Percentiles rank a stretch among this genome's conserved stretches.
phyloP scores from a whole-genome alignment of 2,113 vertebrate species.

The Anthoscopus minutus region DNA sequence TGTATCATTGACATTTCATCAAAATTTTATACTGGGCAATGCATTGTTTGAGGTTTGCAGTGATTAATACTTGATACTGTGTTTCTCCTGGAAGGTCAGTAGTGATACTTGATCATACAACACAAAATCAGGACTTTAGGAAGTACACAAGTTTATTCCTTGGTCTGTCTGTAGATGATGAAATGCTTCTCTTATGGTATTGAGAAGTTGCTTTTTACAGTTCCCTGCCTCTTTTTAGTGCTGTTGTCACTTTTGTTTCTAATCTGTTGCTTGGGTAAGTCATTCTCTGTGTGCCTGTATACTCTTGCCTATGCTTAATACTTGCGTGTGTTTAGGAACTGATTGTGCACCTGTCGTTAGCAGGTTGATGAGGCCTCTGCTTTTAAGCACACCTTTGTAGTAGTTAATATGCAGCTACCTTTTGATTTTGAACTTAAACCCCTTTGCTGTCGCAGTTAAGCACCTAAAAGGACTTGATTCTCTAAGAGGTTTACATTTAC shows the following conservation, averaged over 20 bases:
- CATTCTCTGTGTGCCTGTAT: neutral
- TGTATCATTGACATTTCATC: neutral
- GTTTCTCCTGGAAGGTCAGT: neutral
- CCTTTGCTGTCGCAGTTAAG: neutral
- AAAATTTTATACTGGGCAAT: neutral
- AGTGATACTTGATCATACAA: neutral
- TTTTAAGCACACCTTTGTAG: neutral
- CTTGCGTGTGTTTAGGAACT: neutral
- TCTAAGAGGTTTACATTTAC: neutral
- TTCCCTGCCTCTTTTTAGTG: slow-evolving; percentile 38
- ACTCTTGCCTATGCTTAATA: neutral
- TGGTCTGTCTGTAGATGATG: slow-evolving; percentile 3
- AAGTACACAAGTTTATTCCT: neutral
- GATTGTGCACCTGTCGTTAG: neutral
- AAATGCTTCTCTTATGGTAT: slow-evolving; percentile 24
- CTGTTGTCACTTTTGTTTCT: slow-evolving; percentile 50
- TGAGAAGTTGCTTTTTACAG: slow-evolving; percentile 15
- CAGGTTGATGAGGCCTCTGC: neutral
- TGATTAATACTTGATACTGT: neutral
- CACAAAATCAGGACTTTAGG: neutral
- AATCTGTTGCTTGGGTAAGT: slow-evolving; percentile 47
- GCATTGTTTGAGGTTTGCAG: neutral
- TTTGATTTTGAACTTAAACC: neutral
- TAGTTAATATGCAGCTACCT: neutral
- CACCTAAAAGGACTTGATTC: neutral